These are phyloP conservation scores for Phortica magna DNA, from an alignment of 2,888 invertebrate species.

Conservation along the genomic window DNA sequence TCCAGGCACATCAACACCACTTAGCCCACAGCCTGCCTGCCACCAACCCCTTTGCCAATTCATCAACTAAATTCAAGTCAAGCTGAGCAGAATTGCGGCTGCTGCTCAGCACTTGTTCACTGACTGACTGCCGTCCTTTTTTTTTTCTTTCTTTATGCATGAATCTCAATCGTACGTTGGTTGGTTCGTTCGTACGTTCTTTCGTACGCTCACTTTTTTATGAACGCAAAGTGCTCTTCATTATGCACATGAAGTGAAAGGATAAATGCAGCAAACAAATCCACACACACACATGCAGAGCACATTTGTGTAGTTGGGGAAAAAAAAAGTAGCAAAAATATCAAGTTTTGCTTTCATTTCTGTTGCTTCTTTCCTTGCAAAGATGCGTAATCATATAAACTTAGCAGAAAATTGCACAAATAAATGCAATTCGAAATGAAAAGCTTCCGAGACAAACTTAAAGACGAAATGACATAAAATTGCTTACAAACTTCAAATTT, in stretches of 20 bases:
- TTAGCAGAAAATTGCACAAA: neutral
- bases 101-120: neutral
- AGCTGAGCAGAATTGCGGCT: neutral
- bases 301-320: constrained; percentile 25
- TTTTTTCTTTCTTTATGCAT: constrained; percentile 14
- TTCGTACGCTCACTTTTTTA: constrained; percentile 58
- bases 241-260: constrained; percentile 74
- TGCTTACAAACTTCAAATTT: neutral
- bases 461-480: neutral
- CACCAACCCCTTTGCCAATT: neutral
- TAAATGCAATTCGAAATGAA: neutral
- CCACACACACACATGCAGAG: constrained; percentile 36
- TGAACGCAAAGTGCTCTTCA: constrained; percentile 71
- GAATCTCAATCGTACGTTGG: constrained; percentile 21
- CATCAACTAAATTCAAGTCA: neutral
- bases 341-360: constrained; percentile 30
- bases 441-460: too few relatives aligned
- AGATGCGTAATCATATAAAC: neutral
- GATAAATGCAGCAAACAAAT: constrained; percentile 62
- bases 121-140: neutral
- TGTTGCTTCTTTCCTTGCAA: neutral
- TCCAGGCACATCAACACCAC: constrained; percentile 3
- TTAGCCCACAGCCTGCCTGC: neutral
- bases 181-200: constrained; percentile 55
- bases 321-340: constrained; percentile 4